Base-by-base conservation (phyloP, 2,888 invertebrate genomes). In the Blomia tropicalis region DNA sequence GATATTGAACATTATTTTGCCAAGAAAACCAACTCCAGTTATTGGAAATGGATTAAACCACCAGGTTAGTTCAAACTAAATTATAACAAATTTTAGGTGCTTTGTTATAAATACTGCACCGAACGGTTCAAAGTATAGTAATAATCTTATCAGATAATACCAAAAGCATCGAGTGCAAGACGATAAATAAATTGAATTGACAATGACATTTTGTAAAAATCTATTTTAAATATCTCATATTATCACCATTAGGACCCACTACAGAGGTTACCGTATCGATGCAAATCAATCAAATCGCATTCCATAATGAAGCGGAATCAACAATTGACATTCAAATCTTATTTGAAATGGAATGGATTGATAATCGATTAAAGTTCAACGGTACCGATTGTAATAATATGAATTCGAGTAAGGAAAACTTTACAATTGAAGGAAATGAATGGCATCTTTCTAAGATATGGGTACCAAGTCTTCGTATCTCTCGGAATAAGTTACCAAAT, bases 401-500 rank as follows among this genome's bases (percentile, higher is more conserved):
- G 51, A 41, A 41, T 19, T 19, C 4, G 29, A 4, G 1, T 1
- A 14, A 31, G 11, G 22, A 32, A 14, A 41, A 60, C 1, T 25
- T 60, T 7, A 30, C 53, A 17, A 60, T 65, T 84, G 29, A 87
- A 85, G 2, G 84, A 84, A 70, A 80, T 79, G 66, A 80, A 81
- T 67, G 66, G 65, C 65, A 67, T 32, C 64, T 64, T 4, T 25
- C 63, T 2, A 43, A 60, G 2, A 66, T 67, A 25, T 67, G 67
- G 67, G 63, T 61, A 2, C 67, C 67, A 19, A 47, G 63, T 3
- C 59, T 68, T 1, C 62, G 65, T 17, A 66, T 66, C 5, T 66
- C 69, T 5, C 68, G 67, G 30, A 64, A 68, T 29, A 67, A 66
- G 36, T 60, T 61, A 25, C 85, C 85, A 58, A 79, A 87, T 31